phyloP scores from a whole-genome alignment of 1,140 invertebrate species.

The Lepidotrigona ventralis region DNA sequence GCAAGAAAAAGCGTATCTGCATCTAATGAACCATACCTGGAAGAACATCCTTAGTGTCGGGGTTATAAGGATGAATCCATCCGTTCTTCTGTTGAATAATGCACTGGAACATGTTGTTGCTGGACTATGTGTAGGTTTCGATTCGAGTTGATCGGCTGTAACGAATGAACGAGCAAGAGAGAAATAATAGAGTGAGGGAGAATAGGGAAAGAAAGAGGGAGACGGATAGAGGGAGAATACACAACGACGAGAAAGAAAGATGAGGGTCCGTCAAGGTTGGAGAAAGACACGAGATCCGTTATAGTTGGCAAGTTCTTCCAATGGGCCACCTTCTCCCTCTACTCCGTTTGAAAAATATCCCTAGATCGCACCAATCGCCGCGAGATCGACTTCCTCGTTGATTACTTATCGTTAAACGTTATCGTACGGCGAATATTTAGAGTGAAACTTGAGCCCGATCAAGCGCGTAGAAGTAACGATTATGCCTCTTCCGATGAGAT shows the following conservation, averaged over 20 bases:
- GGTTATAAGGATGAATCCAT: slow-evolving; percentile 86
- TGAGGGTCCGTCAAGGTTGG: not conserved
- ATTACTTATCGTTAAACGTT: slow-evolving; percentile 21
- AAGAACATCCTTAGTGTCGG: slow-evolving; percentile 88
- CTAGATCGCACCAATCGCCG: slow-evolving; percentile 7
- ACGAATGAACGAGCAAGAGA: slow-evolving; percentile 9
- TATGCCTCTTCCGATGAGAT: not conserved
- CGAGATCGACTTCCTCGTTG: not conserved
- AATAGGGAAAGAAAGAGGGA: not conserved
- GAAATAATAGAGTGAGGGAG: not conserved
- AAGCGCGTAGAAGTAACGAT: not conserved
- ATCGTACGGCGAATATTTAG: not conserved
- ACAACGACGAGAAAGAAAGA: not conserved
- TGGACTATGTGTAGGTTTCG: slow-evolving; percentile 18
- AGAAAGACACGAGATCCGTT: slow-evolving; percentile 28
- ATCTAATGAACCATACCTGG: slow-evolving; percentile 82
- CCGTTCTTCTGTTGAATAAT: slow-evolving; percentile 90
- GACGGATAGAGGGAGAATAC: slow-evolving; percentile 1
- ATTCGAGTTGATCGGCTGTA: slow-evolving; percentile 32
- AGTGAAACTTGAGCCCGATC: not conserved
- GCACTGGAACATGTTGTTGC: slow-evolving; percentile 88
- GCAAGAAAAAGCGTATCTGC: not conserved
- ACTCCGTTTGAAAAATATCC: slow-evolving; percentile 8
- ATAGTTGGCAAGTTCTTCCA: slow-evolving; percentile 35
- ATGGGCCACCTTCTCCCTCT: slow-evolving; percentile 28